phyloP scores from a whole-genome alignment of 2,888 invertebrate species.

The Leptinotarsa rubiginosa region DNA sequence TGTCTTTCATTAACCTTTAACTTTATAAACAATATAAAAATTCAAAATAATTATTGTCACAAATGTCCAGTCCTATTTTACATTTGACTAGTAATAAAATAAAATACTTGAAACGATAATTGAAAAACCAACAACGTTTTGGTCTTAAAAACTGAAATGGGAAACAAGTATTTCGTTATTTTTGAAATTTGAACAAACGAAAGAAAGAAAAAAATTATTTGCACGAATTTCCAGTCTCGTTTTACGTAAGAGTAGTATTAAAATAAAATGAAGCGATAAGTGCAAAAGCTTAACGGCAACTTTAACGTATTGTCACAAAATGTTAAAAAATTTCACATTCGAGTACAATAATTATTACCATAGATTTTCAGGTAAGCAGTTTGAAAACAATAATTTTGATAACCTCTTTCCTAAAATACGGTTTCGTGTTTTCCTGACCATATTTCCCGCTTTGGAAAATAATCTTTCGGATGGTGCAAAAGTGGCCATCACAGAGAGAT shows the following conservation, averaged over 20 bases:
- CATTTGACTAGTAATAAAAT: too few relatives aligned
- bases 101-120: too few relatives aligned
- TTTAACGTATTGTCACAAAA: background rate
- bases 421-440: conserved; percentile 1
- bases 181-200: background rate
- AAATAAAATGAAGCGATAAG: conserved; percentile 16
- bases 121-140: too few relatives aligned
- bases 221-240: too few relatives aligned
- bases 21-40: too few relatives aligned
- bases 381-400: conserved; percentile 14
- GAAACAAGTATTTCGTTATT: conserved; percentile 11
- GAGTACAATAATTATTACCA: conserved; percentile 1
- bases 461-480: conserved; percentile 18
- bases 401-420: conserved; percentile 6
- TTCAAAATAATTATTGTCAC: too few relatives aligned
- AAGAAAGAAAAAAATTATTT: background rate
- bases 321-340: background rate
- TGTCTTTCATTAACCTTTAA: too few relatives aligned
- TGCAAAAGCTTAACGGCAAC: background rate
- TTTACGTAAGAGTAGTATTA: background rate
- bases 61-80: too few relatives aligned
- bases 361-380: conserved; percentile 3
- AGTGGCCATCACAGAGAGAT: conserved; percentile 13
- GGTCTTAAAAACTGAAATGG: background rate
- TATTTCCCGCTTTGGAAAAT: conserved; percentile 26